Conservation (phyloP, 2,113 vertebrate genomes). For the Caretta caretta region DNA sequence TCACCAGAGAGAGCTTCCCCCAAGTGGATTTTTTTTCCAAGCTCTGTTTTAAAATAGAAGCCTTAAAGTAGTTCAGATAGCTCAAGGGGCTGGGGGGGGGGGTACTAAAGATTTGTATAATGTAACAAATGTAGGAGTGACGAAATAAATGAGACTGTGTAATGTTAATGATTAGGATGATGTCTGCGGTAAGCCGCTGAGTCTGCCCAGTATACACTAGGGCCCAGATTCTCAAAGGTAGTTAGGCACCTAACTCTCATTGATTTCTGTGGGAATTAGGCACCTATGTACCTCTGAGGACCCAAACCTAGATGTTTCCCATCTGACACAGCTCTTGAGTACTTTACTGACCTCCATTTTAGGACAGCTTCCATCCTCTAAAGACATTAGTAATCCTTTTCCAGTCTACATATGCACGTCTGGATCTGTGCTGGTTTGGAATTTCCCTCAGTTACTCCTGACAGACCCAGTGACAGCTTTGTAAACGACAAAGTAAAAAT, state of each 20-base stretch:
- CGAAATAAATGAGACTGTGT: background rate
- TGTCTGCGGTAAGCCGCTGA: background rate
- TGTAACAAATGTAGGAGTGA: background rate
- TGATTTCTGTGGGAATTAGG: background rate
- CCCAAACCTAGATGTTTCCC: background rate
- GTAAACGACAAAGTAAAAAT: background rate
- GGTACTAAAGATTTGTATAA: background rate
- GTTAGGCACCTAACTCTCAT: background rate
- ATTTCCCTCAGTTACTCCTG: background rate
- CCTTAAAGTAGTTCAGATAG: background rate
- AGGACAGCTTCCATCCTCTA: background rate
- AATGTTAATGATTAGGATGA: background rate
- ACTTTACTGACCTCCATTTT: background rate
- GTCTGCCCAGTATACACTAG: background rate
- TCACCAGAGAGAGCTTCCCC: background rate
- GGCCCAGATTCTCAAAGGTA: background rate
- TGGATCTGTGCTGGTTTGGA: rapidly evolving
- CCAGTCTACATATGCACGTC: background rate
- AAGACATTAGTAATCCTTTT: background rate
- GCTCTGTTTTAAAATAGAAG: background rate
- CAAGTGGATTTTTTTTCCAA: constrained; percentile 21
- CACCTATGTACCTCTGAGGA: background rate
- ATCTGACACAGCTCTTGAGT: background rate
- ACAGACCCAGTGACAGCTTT: constrained; percentile 11
- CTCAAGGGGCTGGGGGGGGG: background rate